These are phyloP conservation scores for Caranx melampygus DNA, from an alignment of 2,113 vertebrate species.

Conservation along the genomic window DNA sequence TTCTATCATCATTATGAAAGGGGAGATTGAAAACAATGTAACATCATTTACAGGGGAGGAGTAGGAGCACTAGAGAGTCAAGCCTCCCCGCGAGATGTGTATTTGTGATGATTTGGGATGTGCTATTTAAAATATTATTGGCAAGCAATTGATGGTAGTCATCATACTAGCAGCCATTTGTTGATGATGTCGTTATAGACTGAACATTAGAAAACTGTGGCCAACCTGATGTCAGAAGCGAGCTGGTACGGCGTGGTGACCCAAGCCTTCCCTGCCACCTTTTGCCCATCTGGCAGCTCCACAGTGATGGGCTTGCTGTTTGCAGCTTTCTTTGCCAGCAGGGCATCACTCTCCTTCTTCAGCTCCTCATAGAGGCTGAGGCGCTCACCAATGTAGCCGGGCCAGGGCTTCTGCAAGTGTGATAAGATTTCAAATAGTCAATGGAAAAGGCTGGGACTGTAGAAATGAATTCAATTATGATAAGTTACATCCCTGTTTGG, in stretches of 20 bases:
- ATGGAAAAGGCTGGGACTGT: background rate
- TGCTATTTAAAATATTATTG: background rate
- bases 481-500: no score
- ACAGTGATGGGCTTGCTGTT: slow-evolving; percentile 87
- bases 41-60: background rate
- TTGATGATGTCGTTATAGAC: background rate
- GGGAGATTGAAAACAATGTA: background rate
- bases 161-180: background rate
- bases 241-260: slow-evolving; percentile 93
- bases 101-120: background rate
- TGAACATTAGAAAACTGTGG: background rate
- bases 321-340: slow-evolving; percentile 87
- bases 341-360: slow-evolving; percentile 90
- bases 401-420: slow-evolving; percentile 86
- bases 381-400: slow-evolving; percentile 88
- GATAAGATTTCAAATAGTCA: background rate
- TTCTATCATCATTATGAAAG: background rate
- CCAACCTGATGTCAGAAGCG: slow-evolving; percentile 91
- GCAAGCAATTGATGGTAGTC: background rate
- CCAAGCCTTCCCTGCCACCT: slow-evolving; percentile 90
- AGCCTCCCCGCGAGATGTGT: background rate
- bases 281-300: slow-evolving; percentile 88
- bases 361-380: slow-evolving; percentile 91
- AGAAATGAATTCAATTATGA: background rate
- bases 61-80: background rate